Base-by-base conservation (phyloP, 2,888 invertebrate genomes). In the Priocnemis perturbator region DNA sequence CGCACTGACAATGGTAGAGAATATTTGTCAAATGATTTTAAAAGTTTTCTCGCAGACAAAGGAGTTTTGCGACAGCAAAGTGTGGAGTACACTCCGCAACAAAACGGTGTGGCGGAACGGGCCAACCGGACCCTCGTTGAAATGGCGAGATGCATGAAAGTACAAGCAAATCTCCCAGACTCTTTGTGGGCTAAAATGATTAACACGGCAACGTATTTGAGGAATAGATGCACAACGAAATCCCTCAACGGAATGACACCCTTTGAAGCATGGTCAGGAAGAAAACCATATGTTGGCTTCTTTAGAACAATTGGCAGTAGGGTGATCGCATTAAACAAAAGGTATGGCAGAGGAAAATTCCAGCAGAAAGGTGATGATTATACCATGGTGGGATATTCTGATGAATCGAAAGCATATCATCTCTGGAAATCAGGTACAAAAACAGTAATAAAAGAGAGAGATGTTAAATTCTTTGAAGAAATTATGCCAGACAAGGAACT, bases 51-150 rank as follows among this genome's bases (percentile, higher is more conserved):
- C 1, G 37, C 60, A 30, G 30, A 58, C 1, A 58, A 72, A 58
- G 73, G 74, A 2, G 70, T 79, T n/a, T 3, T 7, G 0, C n/a
- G 73, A 15, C 64, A 64, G 30, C 50, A 64, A 9, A 30, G 17
- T 5, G 17, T 1, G 4, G 1, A 15, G 7, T 78, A 85, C 45
- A 83, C 76, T 0, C 84, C 83, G 0, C 74, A 85, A 55, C 78
- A 83, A 56, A 87, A 85, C 69, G 84, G 83, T 1, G 69, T 78
- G 0, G 77, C 83, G 0, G 85, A 87, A 56, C 57, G 84, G 7
- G 62, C 78, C 3, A 86, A 85, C 21, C 50, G 82, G 0, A 87
- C 83, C 0, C 21, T 86, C 0, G 74, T 84, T 11, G 83, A 85
- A 26, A 75, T 73, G 61, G 17, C 19, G 11, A 3, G 19, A 5